Conservation (phyloP, 2,888 invertebrate species). For the Deladenus siricidicola region DNA sequence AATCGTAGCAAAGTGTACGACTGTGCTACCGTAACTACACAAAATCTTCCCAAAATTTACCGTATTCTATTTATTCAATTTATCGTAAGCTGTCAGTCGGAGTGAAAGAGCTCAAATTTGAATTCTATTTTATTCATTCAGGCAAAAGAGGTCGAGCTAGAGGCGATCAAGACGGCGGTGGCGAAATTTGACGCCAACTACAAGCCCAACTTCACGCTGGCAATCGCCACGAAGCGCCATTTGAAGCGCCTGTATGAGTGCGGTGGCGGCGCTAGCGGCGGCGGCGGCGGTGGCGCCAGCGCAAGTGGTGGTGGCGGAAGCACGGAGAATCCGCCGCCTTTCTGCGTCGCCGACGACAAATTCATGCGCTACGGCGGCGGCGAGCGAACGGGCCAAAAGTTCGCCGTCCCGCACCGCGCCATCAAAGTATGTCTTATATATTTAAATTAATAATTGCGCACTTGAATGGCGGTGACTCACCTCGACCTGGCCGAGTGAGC, state of each 20-base stretch:
- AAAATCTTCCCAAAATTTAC: no score
- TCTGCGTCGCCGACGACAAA: background rate
- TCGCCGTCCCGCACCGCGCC: conserved; percentile 2
- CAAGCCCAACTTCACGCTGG: conserved; percentile 3
- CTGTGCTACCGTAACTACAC: no score
- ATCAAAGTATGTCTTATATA: conserved; percentile 3
- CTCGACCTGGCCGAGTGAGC: no score
- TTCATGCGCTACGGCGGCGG: background rate
- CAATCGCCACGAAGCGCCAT: conserved; percentile 2
- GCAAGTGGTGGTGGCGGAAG: background rate
- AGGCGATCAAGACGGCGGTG: conserved; percentile 5
- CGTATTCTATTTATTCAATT: no score
- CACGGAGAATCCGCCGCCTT: conserved; percentile 1
- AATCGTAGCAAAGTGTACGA: no score
- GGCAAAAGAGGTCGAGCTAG: background rate
- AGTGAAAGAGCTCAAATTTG: no score
- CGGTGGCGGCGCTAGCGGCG: no score
- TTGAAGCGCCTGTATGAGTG: conserved; percentile 6
- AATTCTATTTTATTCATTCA: background rate
- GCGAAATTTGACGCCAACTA: background rate
- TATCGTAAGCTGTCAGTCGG: no score
- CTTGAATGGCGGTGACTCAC: no score
- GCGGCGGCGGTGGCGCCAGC: background rate
- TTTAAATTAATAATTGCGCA: no score
- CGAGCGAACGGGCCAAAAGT: background rate